Evolutionary conservation across 2,113 vertebrate species (phyloP), one percentile per base, ranked within the genome.

Genomic region (Sylvia atricapilla): DNA sequence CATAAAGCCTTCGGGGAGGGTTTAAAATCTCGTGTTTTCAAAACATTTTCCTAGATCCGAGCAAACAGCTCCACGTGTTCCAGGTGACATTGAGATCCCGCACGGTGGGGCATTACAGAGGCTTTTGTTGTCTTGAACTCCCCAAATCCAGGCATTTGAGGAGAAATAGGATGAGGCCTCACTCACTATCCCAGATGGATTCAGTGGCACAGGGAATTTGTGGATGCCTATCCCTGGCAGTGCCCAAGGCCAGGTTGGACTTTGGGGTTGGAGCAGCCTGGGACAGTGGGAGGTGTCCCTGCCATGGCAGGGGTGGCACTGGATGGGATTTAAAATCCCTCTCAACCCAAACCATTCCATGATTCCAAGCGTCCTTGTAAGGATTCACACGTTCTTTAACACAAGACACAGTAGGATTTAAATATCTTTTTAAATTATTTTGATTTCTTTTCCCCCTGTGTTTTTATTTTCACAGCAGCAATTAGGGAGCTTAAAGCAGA

Each of bases 11-110:
- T 96, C 1, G 0, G 58, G 94, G 92, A 84, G 31, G 31, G 50
- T 88, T 96, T 93, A 91, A 91, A 91, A 83, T 92, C 73, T 89
- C 37, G 24, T 78, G 47, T 91, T 94, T 96, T 93, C 87, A 76
- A 10, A 90, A 93, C 70, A 70, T 84, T 87, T 94, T 58, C 94
- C 67, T 25, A 75, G 90, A 76, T 63, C 58, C 7, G 13, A 82
- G 91, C 79, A 63, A 84, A 43, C 72, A 93, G 59, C 88, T 96
- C 44, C 4, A 75, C 74, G 89, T 23, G 18, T 96, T 93, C 28
- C 50, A 47, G 84, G 44, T 89, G 86, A 69, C 70, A 69, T n/a
- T 79, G 93, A 76, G 93, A 87, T 66, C 55, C 6, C 6, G 3
- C 6, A 5, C 0, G 6, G 5, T 50, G 30, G 66, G 68, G 52